Conservation (phyloP, 2,113 vertebrate genomes). For the Oreocharis arfaki region DNA sequence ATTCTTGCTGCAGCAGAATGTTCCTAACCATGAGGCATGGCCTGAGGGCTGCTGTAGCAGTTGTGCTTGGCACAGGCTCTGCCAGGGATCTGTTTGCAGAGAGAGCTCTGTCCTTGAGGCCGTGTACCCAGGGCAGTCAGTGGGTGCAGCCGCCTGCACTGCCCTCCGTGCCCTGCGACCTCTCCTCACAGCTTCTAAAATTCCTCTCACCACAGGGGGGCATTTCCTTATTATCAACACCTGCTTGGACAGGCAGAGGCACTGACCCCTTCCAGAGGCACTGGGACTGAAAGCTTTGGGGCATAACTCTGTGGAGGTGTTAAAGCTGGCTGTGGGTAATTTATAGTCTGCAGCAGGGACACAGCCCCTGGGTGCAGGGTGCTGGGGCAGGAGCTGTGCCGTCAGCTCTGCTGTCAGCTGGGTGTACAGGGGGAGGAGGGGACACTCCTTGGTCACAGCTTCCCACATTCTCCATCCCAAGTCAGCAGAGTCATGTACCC, state of each 20-base stretch:
- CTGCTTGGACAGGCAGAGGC: background rate
- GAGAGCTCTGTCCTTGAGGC: background rate
- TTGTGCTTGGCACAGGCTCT: background rate
- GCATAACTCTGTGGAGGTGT: slow-evolving; percentile 14
- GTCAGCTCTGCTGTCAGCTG: background rate
- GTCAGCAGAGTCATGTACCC: background rate
- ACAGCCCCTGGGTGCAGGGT: background rate
- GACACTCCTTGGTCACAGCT: background rate
- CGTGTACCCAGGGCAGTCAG: background rate
- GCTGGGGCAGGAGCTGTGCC: background rate
- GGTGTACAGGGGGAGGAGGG: background rate
- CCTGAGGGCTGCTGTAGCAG: background rate
- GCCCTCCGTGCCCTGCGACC: background rate
- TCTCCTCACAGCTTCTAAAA: slow-evolving; percentile 32
- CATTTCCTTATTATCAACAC: slow-evolving; percentile 1
- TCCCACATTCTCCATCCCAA: background rate
- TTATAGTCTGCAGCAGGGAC: background rate
- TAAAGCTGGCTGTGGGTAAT: background rate
- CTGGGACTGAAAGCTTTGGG: background rate
- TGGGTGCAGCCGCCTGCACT: background rate
- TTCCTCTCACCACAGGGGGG: background rate
- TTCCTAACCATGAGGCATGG: background rate
- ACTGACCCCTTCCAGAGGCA: background rate
- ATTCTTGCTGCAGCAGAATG: background rate
- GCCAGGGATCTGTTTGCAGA: background rate